These are phyloP conservation scores for Idaea biselata DNA, from an alignment of 2,888 invertebrate genomes.

Conservation along the genomic window DNA sequence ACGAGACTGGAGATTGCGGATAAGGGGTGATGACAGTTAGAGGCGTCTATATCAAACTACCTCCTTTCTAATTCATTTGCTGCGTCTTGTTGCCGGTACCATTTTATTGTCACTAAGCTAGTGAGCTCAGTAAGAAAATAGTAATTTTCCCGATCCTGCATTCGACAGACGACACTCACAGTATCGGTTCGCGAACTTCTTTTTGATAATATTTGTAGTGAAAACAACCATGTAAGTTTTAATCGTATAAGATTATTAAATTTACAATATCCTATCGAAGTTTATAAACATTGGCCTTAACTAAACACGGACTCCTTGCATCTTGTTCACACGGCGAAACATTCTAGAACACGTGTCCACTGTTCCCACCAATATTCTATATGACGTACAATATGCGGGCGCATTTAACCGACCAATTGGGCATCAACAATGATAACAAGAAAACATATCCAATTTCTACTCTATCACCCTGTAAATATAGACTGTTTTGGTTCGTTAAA, in stretches of 20 bases:
- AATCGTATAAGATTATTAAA: neutral
- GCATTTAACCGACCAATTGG: constrained; percentile 44
- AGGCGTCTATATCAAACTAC: too few species aligned
- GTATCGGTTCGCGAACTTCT: too few species aligned
- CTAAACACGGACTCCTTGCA: constrained; percentile 46
- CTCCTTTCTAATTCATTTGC: too few species aligned
- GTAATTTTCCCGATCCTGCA: too few species aligned
- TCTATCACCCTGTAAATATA: neutral
- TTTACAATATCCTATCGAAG: neutral
- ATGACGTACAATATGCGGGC: constrained; percentile 56
- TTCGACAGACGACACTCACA: too few species aligned
- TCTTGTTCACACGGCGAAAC: constrained; percentile 56
- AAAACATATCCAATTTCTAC: neutral
- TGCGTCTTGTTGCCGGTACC: too few species aligned
- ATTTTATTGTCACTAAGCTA: too few species aligned
- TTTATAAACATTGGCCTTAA: constrained; percentile 26
- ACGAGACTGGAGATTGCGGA: too few species aligned
- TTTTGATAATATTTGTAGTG: too few species aligned
- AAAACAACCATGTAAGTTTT: too few species aligned
- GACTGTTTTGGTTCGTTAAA: neutral
- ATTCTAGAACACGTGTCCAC: constrained; percentile 58
- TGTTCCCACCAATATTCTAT: constrained; percentile 48
- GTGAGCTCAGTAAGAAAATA: too few species aligned
- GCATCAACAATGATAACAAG: constrained; percentile 5
- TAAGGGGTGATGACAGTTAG: too few species aligned